These are phyloP conservation scores for Tangara arthus DNA, from an alignment of 2,797 vertebrate species.

Conservation along the genomic window DNA sequence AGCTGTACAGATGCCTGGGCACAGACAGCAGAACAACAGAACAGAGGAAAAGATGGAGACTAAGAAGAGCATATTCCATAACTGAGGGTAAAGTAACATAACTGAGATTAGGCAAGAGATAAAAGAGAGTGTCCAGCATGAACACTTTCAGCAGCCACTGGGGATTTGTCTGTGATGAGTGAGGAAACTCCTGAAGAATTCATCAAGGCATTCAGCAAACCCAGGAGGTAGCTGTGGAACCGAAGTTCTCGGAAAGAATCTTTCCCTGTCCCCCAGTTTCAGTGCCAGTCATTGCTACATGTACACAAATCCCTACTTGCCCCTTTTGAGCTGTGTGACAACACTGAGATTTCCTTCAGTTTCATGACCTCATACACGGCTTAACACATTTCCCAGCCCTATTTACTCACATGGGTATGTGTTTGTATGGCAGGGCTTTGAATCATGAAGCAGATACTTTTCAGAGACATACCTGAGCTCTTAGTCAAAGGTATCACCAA, in stretches of 20 bases:
- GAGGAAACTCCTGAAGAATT: neutral
- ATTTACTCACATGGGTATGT: neutral
- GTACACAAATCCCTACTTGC: neutral
- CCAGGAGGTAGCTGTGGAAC: neutral
- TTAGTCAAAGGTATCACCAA: neutral
- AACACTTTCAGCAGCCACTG: neutral
- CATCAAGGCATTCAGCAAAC: neutral
- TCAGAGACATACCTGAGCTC: neutral
- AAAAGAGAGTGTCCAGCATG: neutral
- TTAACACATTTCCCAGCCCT: neutral
- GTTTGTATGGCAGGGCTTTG: neutral
- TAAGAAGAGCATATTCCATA: neutral
- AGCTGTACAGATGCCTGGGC: neutral
- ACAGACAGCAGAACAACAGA: neutral
- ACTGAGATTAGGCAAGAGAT: neutral
- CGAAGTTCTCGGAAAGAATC: accelerated
- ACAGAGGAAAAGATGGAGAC: neutral
- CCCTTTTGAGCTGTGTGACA: neutral
- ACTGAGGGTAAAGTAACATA: neutral
- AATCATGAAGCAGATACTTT: neutral
- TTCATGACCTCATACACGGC: neutral
- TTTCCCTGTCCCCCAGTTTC: neutral
- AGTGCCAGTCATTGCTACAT: neutral
- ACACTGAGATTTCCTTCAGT: neutral
- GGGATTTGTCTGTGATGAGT: neutral